These are phyloP conservation scores for Nymphalis urticae DNA, from an alignment of 2,888 invertebrate genomes.

Conservation along the genomic window DNA sequence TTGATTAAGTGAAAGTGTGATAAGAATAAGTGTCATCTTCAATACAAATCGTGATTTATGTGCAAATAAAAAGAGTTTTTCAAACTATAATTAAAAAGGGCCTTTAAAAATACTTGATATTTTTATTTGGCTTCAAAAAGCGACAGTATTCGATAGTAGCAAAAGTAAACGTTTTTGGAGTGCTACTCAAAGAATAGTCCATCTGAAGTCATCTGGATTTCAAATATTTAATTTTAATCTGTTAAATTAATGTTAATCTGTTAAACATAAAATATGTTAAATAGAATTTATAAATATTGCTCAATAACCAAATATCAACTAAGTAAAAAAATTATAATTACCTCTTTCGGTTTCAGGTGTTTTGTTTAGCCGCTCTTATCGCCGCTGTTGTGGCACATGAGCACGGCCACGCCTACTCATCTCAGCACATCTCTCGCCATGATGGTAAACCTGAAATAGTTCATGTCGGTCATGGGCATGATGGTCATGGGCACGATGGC, in stretches of 20 bases:
- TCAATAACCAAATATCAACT: not conserved
- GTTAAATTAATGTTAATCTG: too few relatives aligned
- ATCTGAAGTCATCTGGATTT: too few relatives aligned
- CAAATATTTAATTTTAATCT: too few relatives aligned
- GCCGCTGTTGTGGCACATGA: slow-evolving; percentile 48
- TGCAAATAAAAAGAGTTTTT: too few relatives aligned
- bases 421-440: slow-evolving; percentile 63
- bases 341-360: slow-evolving; percentile 38
- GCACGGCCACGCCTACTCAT: slow-evolving; percentile 55
- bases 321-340: not conserved
- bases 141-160: too few relatives aligned
- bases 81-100: too few relatives aligned
- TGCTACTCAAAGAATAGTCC: too few relatives aligned
- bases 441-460: slow-evolving; percentile 60
- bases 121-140: too few relatives aligned
- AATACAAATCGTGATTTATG: not conserved
- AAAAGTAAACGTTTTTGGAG: too few relatives aligned
- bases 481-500: slow-evolving; percentile 51
- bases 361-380: slow-evolving; percentile 53
- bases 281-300: too few relatives aligned
- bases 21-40: not conserved
- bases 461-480: slow-evolving; percentile 48
- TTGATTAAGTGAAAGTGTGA: not conserved
- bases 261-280: too few relatives aligned
- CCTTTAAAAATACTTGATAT: too few relatives aligned